phyloP scores from a whole-genome alignment of 2,113 vertebrate genomes.

The Sebastes fasciatus region DNA sequence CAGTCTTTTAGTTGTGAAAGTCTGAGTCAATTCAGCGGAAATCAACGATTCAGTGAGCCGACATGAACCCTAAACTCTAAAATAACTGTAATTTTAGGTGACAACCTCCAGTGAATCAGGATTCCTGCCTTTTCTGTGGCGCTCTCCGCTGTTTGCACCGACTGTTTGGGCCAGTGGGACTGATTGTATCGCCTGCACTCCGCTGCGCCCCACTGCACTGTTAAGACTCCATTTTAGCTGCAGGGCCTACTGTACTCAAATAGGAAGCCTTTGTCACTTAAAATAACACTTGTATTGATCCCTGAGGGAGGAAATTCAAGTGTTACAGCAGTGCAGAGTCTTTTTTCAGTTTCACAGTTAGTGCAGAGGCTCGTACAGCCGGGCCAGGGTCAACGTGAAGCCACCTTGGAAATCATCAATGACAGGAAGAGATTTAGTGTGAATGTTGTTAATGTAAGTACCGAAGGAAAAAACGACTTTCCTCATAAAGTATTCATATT shows the following conservation, averaged over 20 bases:
- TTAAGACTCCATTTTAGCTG: conserved; percentile 11
- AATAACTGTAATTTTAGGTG: conserved; percentile 37
- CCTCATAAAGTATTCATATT: background rate
- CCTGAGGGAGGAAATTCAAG: background rate
- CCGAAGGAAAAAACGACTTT: background rate
- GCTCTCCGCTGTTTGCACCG: background rate
- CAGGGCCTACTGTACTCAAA: conserved; percentile 9
- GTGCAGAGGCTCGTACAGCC: background rate
- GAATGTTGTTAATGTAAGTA: background rate
- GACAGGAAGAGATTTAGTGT: background rate
- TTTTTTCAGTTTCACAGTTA: background rate
- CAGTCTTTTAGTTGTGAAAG: conserved; percentile 11
- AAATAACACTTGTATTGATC: conserved; percentile 10
- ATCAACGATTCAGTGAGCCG: conserved; percentile 7
- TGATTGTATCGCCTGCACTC: conserved; percentile 15
- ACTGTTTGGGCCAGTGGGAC: conserved; percentile 22
- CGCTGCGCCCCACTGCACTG: background rate
- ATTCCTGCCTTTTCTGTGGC: background rate
- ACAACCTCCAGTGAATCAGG: conserved; percentile 8
- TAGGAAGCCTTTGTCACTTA: background rate
- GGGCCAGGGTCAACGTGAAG: background rate
- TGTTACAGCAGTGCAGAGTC: background rate
- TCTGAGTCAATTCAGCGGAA: conserved; percentile 24
- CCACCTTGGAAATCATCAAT: background rate
- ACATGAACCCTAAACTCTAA: conserved; percentile 26